Evolutionary conservation across 2,797 vertebrate genomes (phyloP).

Genomic region (Silurus lanzhouensis): DNA sequence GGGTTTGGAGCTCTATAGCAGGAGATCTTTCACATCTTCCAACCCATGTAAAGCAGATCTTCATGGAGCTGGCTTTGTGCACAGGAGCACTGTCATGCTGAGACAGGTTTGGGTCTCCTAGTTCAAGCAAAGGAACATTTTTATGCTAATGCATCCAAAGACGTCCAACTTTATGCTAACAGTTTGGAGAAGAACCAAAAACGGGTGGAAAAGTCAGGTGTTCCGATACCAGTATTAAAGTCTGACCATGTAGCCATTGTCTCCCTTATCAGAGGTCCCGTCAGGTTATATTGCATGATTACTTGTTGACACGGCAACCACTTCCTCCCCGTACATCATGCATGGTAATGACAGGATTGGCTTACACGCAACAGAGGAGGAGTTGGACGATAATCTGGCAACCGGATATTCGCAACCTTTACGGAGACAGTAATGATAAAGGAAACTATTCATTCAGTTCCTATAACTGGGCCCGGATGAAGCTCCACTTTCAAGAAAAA

Average conservation of each 20-base stretch:
- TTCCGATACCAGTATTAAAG: too few species aligned
- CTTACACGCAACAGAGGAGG: slow-evolving; percentile 40
- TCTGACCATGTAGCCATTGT: not conserved
- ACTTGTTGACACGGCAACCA: slow-evolving; percentile 25
- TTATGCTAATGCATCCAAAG: too few species aligned
- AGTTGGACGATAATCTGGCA: slow-evolving; percentile 37
- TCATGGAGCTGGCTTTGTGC: too few species aligned
- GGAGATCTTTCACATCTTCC: too few species aligned
- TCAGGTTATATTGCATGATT: slow-evolving; percentile 37
- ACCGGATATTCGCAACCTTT: slow-evolving; percentile 13
- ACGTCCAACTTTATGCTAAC: too few species aligned
- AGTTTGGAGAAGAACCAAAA: too few species aligned
- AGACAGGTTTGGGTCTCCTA: too few species aligned
- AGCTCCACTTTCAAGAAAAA: not conserved
- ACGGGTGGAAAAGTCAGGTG: too few species aligned
- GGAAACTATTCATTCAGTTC: not conserved
- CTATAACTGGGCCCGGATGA: not conserved
- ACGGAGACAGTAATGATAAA: slow-evolving; percentile 19
- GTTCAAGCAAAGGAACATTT: too few species aligned
- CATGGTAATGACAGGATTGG: slow-evolving; percentile 42
- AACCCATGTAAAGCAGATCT: too few species aligned
- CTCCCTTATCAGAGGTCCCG: slow-evolving; percentile 12
- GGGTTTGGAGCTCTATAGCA: too few species aligned
- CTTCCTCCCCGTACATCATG: slow-evolving; percentile 25
- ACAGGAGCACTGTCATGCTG: too few species aligned